Evolutionary conservation across 2,113 vertebrate genomes (phyloP).

Genomic region (Condylura cristata): DNA sequence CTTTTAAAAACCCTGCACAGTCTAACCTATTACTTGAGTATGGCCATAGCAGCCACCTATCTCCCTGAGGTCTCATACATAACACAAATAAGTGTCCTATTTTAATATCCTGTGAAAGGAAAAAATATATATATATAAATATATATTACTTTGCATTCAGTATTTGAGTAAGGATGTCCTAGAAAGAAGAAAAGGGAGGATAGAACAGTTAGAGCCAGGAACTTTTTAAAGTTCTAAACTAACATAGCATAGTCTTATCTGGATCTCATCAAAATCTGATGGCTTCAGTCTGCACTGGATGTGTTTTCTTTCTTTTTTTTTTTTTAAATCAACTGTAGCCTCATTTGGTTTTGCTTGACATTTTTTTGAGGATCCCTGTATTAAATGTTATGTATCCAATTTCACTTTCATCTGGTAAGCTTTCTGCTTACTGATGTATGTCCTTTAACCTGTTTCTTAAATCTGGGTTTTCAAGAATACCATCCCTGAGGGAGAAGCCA

Average conservation of each 20-base stretch:
- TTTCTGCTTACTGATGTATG: background rate
- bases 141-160: background rate
- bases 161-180: background rate
- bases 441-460: background rate
- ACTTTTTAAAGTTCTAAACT: background rate
- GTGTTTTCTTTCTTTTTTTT: background rate
- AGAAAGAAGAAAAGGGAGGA: background rate
- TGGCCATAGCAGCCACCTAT: background rate
- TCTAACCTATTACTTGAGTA: background rate
- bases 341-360: background rate
- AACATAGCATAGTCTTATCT: background rate
- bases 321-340: background rate
- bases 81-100: background rate
- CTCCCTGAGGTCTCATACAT: background rate
- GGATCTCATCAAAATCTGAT: background rate
- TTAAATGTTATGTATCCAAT: background rate
- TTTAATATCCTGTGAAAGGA: background rate
- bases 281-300: background rate
- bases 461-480: background rate
- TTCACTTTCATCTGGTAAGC: background rate
- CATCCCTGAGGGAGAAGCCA: background rate
- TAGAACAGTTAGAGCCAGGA: background rate
- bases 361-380: background rate
- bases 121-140: background rate
- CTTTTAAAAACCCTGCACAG: background rate